phyloP scores from a whole-genome alignment of 2,113 vertebrate genomes.

The Hydropotes inermis region DNA sequence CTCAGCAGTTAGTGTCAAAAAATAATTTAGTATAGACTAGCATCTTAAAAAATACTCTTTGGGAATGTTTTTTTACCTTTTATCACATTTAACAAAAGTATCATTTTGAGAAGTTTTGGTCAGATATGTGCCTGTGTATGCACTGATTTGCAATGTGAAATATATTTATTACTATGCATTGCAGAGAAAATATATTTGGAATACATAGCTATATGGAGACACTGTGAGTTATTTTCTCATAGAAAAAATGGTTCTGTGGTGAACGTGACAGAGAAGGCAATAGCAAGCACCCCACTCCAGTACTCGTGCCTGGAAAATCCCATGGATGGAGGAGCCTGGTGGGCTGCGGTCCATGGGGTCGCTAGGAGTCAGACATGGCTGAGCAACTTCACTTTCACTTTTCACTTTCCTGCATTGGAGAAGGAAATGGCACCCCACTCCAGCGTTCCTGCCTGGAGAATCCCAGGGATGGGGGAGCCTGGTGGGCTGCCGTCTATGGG shows the following conservation, averaged over 20 bases:
- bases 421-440: too few relatives aligned
- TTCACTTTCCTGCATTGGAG: too few relatives aligned
- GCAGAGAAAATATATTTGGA: background rate
- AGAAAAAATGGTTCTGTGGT: background rate
- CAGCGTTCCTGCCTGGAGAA: too few relatives aligned
- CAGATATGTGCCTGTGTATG: background rate
- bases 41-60: background rate
- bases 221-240: background rate
- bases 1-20: background rate
- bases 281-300: too few relatives aligned
- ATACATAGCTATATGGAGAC: background rate
- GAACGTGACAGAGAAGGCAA: background rate
- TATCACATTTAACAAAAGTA: background rate
- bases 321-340: too few relatives aligned
- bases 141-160: background rate
- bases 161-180: background rate
- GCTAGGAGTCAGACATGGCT: accelerated
- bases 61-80: background rate
- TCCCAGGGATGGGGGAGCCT: too few relatives aligned
- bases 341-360: too few relatives aligned
- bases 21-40: background rate
- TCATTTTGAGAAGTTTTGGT: constrained; percentile 11
- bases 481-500: too few relatives aligned
- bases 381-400: too few relatives aligned
- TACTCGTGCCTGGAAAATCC: too few relatives aligned